Conservation (phyloP, 2,113 vertebrate genomes). For the Orientallactaga bullata region DNA sequence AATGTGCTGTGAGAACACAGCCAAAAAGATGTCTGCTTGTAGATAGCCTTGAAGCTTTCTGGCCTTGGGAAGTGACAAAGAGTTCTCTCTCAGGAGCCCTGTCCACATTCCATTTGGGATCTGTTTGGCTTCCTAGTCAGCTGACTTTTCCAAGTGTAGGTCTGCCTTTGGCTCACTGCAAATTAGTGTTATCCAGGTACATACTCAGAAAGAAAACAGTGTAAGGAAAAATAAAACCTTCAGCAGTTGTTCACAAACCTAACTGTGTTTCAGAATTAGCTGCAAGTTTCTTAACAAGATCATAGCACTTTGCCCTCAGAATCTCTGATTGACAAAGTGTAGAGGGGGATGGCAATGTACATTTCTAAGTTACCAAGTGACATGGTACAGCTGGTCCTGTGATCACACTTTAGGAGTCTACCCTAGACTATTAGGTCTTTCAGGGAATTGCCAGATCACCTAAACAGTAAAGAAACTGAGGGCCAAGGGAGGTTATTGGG, state of each 20-base stretch:
- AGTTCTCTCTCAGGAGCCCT: neutral
- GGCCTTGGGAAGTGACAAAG: neutral
- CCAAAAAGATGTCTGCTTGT: slow-evolving; percentile 11
- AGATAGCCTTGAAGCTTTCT: slow-evolving; percentile 14
- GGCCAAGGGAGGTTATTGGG: neutral
- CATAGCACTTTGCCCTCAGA: neutral
- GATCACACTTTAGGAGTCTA: slow-evolving; percentile 1
- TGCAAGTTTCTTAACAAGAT: neutral
- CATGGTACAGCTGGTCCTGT: neutral
- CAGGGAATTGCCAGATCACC: neutral
- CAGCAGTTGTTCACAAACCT: neutral
- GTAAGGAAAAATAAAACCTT: neutral
- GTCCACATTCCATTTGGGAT: neutral
- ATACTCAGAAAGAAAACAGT: neutral
- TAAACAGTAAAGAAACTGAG: slow-evolving; percentile 18
- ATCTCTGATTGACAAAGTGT: neutral
- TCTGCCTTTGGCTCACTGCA: neutral
- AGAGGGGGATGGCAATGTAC: neutral
- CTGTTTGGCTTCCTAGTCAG: neutral
- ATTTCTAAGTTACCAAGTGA: slow-evolving; percentile 10
- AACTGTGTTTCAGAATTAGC: neutral
- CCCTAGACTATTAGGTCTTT: neutral
- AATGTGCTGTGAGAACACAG: neutral
- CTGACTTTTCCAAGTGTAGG: neutral
- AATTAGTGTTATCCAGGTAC: neutral